Evolutionary conservation across 1,140 invertebrate species (phyloP).

Genomic region (Radopholus similis): DNA sequence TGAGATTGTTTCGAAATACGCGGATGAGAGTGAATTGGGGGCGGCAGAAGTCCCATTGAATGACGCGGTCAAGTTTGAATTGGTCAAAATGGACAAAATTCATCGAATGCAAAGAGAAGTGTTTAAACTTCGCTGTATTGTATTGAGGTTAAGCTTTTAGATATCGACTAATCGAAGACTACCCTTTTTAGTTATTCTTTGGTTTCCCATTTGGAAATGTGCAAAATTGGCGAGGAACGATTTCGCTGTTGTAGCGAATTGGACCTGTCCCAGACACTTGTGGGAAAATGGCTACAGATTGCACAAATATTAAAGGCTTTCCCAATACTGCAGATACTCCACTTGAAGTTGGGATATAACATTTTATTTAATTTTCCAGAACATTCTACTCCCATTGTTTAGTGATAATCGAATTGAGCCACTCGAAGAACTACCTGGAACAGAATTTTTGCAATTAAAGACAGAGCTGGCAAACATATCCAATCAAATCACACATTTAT

Average conservation of each 20-base stretch:
- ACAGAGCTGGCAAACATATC: background rate
- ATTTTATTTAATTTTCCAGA: background rate
- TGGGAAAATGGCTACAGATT: constrained; percentile 27
- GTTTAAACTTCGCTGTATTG: constrained; percentile 10
- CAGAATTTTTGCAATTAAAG: background rate
- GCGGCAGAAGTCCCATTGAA: background rate
- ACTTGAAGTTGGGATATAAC: constrained; percentile 11
- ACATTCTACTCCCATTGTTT: constrained; percentile 10
- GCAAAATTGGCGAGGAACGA: background rate
- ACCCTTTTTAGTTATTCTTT: constrained; percentile 9
- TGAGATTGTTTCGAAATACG: constrained; percentile 26
- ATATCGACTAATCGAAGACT: background rate
- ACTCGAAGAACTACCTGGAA: background rate
- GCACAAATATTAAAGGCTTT: constrained; percentile 18
- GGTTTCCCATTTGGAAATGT: constrained; percentile 3
- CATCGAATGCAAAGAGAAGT: constrained; percentile 9
- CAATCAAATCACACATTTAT: constrained; percentile 16
- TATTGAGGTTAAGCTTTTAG: constrained; percentile 3
- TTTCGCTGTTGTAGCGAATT: constrained; percentile 22
- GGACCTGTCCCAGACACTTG: constrained; percentile 18
- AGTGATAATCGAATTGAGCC: constrained; percentile 26
- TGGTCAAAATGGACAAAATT: constrained; percentile 35
- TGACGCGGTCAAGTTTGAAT: constrained; percentile 16
- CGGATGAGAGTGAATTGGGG: constrained; percentile 7
- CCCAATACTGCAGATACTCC: constrained; percentile 20